These are phyloP conservation scores for Probosciger aterrimus DNA, from an alignment of 2,113 vertebrate genomes.

Conservation along the genomic window DNA sequence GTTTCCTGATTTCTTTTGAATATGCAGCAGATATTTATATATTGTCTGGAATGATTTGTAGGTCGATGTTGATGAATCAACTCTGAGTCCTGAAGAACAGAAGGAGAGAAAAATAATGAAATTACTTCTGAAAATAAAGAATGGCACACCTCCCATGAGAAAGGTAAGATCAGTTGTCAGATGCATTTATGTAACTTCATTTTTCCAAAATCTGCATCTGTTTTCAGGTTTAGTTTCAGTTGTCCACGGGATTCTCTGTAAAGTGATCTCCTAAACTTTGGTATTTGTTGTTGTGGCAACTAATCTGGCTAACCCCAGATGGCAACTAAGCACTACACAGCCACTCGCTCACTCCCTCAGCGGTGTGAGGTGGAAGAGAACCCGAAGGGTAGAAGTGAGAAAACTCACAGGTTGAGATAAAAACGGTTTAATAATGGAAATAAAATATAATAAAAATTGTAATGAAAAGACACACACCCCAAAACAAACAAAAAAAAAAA, in stretches of 20 bases:
- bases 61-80: constrained; percentile 99
- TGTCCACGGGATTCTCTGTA: neutral
- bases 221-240: neutral
- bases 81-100: constrained; percentile 96
- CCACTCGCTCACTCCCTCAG: neutral
- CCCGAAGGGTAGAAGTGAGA: neutral
- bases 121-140: constrained; percentile 96
- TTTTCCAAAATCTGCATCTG: neutral
- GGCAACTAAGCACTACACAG: neutral
- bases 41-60: constrained; percentile 54
- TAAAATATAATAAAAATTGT: neutral
- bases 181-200: accelerated
- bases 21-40: neutral
- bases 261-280: neutral
- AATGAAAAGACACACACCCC: neutral
- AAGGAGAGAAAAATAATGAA: constrained; percentile 99
- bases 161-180: constrained; percentile 76
- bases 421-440: neutral
- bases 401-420: too few species aligned
- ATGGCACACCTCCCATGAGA: constrained; percentile 97
- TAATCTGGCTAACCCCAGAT: neutral
- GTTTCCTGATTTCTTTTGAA: neutral
- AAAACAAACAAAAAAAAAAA: neutral
- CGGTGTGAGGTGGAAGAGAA: neutral
- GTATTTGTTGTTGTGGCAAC: neutral